Conservation (phyloP, 2,888 invertebrate species). For the Coleophora deauratella region DNA sequence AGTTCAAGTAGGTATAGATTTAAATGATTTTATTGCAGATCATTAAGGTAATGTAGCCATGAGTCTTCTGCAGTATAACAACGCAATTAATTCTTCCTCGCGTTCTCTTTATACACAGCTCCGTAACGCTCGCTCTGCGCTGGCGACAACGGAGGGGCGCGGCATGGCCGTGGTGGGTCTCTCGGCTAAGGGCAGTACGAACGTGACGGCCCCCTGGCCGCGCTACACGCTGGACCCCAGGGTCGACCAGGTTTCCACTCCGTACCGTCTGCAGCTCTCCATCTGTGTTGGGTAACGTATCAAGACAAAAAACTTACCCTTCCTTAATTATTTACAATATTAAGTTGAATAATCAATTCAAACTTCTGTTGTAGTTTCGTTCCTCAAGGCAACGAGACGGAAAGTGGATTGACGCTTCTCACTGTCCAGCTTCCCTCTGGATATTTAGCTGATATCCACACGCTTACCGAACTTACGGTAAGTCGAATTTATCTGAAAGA, state of each 20-base stretch:
- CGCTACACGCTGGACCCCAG: slow-evolving; percentile 89
- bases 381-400: slow-evolving; percentile 76
- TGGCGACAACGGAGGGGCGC: slow-evolving; percentile 84
- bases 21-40: too few relatives aligned
- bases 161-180: slow-evolving; percentile 87
- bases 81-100: too few relatives aligned
- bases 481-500: slow-evolving; percentile 8
- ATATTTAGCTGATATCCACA: slow-evolving; percentile 87
- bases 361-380: slow-evolving; percentile 71
- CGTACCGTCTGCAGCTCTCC: slow-evolving; percentile 84
- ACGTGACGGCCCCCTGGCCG: slow-evolving; percentile 91
- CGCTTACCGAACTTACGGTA: slow-evolving; percentile 78
- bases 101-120: slow-evolving; percentile 27
- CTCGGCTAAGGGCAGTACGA: slow-evolving; percentile 86
- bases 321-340: background rate
- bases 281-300: slow-evolving; percentile 81
- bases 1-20: too few relatives aligned
- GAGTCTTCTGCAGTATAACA: too few relatives aligned
- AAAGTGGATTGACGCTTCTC: slow-evolving; percentile 92
- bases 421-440: slow-evolving; percentile 93
- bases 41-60: too few relatives aligned
- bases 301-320: background rate
- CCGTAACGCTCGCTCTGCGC: slow-evolving; percentile 74
- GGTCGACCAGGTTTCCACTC: slow-evolving; percentile 86
- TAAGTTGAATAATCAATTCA: background rate